Evolutionary conservation across 2,113 vertebrate species (phyloP).

Genomic region (Reinhardtius hippoglossoides): DNA sequence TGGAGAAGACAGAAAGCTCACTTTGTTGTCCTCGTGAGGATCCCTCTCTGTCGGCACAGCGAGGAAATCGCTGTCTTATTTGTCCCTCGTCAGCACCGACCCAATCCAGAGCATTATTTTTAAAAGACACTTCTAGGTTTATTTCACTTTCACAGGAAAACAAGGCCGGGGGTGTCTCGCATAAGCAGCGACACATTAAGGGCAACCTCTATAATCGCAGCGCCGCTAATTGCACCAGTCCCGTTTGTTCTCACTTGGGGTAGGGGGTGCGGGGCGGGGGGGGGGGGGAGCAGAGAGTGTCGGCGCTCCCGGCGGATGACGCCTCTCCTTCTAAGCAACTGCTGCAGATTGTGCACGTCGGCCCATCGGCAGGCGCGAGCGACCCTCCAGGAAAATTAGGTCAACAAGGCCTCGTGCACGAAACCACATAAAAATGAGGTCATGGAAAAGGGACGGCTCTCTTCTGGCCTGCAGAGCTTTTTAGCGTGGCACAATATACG

Average conservation of each 20-base stretch:
- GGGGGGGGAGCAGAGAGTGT: slow-evolving; percentile 17
- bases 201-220: slow-evolving; percentile 53
- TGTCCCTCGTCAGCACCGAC: slow-evolving; percentile 15
- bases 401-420: slow-evolving; percentile 60
- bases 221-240: slow-evolving; percentile 44
- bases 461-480: slow-evolving; percentile 66
- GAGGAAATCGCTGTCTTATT: slow-evolving; percentile 21
- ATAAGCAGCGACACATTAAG: slow-evolving; percentile 50
- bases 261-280: neutral
- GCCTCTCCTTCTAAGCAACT: slow-evolving; percentile 55
- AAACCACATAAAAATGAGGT: slow-evolving; percentile 79
- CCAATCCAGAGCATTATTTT: slow-evolving; percentile 21
- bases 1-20: neutral
- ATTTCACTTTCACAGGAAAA: slow-evolving; percentile 41
- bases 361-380: slow-evolving; percentile 9
- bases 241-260: slow-evolving; percentile 50
- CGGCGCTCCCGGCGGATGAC: slow-evolving; percentile 39
- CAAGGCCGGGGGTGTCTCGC: slow-evolving; percentile 37
- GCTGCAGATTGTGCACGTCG: slow-evolving; percentile 22
- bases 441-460: slow-evolving; percentile 73
- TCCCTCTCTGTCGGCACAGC: neutral
- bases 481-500: slow-evolving; percentile 72
- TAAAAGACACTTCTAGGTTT: slow-evolving; percentile 37
- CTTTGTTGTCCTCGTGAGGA: slow-evolving; percentile 1
- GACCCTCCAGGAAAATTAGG: slow-evolving; percentile 62